Base-by-base conservation (phyloP, 2,113 vertebrate genomes). In the Cynocephalus volans region DNA sequence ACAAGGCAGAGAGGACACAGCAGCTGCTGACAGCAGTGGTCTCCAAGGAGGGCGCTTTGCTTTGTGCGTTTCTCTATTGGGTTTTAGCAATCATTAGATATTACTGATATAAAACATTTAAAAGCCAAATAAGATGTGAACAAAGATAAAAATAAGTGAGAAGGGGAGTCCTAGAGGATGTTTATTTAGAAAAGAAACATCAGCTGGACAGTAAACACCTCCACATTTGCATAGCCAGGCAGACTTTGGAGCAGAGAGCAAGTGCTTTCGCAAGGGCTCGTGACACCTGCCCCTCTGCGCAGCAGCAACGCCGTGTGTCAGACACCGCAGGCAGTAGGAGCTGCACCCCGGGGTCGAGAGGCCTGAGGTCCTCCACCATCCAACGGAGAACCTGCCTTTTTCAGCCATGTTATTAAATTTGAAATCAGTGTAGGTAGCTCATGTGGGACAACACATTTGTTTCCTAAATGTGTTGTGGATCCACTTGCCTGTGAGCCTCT, bases 201-300 rank as follows among this genome's bases (percentile, higher is more conserved):
- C 0, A 9, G 50, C 52, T 56, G 77, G 87, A 23, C 0, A 0
- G 0, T 12, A 33, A 21, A 56, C 41, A 12, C 23, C 2, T 45
- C n/a, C 21, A 2, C 18, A 2, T 65, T 14, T 8, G 13, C 58
- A 80, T 58, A 0, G 77, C 96, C 91, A 88, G 54, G 65, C 4
- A 19, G 69, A 70, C 36, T 97, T 97, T 93, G 92, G 70, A 93
- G 96, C 56, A 90, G 95, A 94, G 82, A 72, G 98, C 88, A 85
- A 14, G 87, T 77, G 93, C 65, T n/a, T 91, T 96, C 72, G 54
- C 60, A 84, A 95, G 26, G 60, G 60, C 88, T 3, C 73, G 17
- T 65, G 73, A 41, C 41, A 41, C 41, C 41, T 41, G 41, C 41
- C 41, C 41, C 41, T 41, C 62, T 58, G 94, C 31, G 52, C 77